These are phyloP conservation scores for Octopus bimaculoides DNA, from an alignment of 1,140 invertebrate genomes.

Conservation along the genomic window DNA sequence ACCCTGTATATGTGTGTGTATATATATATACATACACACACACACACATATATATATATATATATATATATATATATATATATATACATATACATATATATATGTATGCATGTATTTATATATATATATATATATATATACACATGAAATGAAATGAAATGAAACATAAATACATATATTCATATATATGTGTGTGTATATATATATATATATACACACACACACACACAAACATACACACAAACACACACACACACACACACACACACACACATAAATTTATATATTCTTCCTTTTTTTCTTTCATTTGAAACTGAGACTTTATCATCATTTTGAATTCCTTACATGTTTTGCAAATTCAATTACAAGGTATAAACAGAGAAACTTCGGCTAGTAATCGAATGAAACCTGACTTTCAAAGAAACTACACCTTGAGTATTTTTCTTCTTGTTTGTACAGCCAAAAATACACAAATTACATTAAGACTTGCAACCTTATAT, in stretches of 20 bases:
- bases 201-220: background rate
- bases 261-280: background rate
- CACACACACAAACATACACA: background rate
- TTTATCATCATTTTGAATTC: too few species aligned
- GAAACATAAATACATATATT: background rate
- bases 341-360: too few species aligned
- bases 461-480: too few species aligned
- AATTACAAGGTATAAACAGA: too few species aligned
- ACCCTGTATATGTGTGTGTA: too few species aligned
- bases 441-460: too few species aligned
- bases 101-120: background rate
- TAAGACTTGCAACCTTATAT: too few species aligned
- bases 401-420: too few species aligned
- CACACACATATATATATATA: conserved; percentile 1
- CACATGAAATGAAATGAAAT: background rate
- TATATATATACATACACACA: background rate
- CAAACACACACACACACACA: background rate
- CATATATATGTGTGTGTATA: background rate
- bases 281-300: background rate
- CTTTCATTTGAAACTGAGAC: background rate
- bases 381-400: too few species aligned
- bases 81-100: background rate
- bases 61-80: background rate
- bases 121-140: conserved; percentile 1
- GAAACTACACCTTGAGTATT: too few species aligned